These are phyloP conservation scores for Gallinago nigripennis DNA, from an alignment of 2,797 vertebrate species.

Conservation along the genomic window DNA sequence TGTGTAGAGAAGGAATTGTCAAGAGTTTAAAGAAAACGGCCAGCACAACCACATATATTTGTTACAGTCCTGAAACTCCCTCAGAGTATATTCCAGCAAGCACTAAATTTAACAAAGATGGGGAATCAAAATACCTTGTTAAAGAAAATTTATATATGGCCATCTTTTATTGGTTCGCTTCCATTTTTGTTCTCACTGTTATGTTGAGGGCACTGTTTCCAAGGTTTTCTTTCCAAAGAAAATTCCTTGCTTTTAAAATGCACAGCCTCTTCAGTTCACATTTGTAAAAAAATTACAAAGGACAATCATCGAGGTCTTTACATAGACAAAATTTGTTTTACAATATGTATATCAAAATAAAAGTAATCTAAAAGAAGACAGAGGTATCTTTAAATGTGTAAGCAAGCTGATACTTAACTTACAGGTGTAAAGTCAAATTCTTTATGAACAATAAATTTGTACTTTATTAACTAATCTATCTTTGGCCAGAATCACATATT, in stretches of 20 bases:
- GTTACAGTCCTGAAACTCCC: not conserved
- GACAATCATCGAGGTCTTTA: not conserved
- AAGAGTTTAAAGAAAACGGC: not conserved
- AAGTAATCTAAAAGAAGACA: not conserved
- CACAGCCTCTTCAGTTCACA: not conserved
- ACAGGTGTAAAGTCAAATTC: not conserved
- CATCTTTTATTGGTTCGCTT: not conserved
- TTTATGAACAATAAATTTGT: not conserved
- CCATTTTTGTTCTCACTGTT: not conserved
- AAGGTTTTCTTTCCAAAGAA: not conserved
- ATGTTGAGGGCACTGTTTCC: not conserved
- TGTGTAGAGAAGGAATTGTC: not conserved
- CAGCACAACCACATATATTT: not conserved
- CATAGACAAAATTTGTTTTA: not conserved
- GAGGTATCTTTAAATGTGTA: not conserved
- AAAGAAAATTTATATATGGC: not conserved
- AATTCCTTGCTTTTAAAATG: not conserved
- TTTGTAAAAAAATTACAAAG: not conserved
- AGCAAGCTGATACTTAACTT: not conserved
- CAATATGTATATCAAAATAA: not conserved
- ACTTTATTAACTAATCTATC: not conserved
- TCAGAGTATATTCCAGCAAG: not conserved
- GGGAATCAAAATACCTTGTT: not conserved
- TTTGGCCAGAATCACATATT: not conserved
- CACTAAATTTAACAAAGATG: conserved; percentile 9